These are phyloP conservation scores for Laothoe populi DNA, from an alignment of 2,888 invertebrate species.

Conservation along the genomic window DNA sequence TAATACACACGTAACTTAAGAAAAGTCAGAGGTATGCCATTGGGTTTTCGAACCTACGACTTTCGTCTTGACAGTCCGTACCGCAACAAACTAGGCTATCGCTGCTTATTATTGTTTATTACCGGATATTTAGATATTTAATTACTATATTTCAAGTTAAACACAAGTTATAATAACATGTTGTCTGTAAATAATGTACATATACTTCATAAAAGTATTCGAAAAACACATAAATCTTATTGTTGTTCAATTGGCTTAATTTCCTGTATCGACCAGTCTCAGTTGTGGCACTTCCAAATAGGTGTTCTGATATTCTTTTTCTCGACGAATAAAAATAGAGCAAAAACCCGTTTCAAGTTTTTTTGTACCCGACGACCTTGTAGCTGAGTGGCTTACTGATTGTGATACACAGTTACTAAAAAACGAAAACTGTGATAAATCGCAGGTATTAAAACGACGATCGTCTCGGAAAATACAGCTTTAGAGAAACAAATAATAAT, in stretches of 20 bases:
- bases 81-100: too few species aligned
- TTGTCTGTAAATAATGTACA: constrained; percentile 35
- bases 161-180: not conserved
- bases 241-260: constrained; percentile 75
- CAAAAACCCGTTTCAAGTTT: constrained; percentile 73
- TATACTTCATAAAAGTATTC: constrained; percentile 61
- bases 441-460: constrained; percentile 64
- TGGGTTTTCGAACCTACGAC: too few species aligned
- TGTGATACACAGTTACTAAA: constrained; percentile 76
- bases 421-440: constrained; percentile 76
- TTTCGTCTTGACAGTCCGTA: too few species aligned
- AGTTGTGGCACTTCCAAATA: constrained; percentile 75
- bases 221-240: constrained; percentile 79
- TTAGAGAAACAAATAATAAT: constrained; percentile 52
- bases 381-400: constrained; percentile 74
- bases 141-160: not conserved
- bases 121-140: too few species aligned
- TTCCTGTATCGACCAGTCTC: constrained; percentile 80
- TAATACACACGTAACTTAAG: too few species aligned
- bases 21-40: too few species aligned
- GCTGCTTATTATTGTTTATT: too few species aligned
- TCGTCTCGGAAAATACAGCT: constrained; percentile 40
- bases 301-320: constrained; percentile 80
- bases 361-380: constrained; percentile 79
- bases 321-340: constrained; percentile 77